phyloP scores from a whole-genome alignment of 2,113 vertebrate species.

The Melanostigma gelatinosum region DNA sequence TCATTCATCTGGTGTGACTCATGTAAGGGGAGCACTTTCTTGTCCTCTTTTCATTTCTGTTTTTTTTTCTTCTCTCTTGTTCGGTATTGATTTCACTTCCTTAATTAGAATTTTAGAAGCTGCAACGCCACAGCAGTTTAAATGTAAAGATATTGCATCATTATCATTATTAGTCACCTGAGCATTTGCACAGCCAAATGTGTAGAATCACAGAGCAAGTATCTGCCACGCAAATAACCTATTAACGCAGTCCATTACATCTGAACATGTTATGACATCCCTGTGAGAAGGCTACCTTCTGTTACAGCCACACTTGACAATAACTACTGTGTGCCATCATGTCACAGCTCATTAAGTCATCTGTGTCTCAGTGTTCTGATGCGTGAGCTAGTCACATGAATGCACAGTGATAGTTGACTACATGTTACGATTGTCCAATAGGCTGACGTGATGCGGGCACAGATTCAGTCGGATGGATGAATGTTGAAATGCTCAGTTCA shows the following conservation, averaged over 20 bases:
- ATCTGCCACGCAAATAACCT: background rate
- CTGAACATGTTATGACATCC: background rate
- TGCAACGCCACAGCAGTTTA: background rate
- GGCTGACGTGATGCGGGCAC: too few relatives aligned
- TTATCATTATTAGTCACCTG: background rate
- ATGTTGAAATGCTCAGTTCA: background rate
- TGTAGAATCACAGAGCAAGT: background rate
- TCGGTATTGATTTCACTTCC: background rate
- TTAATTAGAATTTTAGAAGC: background rate
- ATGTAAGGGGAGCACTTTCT: background rate
- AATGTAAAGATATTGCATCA: background rate
- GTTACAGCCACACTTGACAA: background rate
- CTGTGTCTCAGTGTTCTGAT: background rate
- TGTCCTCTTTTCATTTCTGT: background rate
- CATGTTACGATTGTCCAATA: background rate
- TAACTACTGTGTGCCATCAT: background rate
- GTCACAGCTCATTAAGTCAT: background rate
- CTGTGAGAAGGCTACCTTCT: background rate
- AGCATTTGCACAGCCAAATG: background rate
- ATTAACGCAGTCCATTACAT: background rate
- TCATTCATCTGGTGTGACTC: conserved; percentile 21
- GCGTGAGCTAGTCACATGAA: background rate
- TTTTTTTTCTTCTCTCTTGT: background rate
- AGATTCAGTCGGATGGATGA: background rate
- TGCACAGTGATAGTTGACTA: background rate